These are phyloP conservation scores for Cantharis lateralis DNA, from an alignment of 2,888 invertebrate genomes.

Conservation along the genomic window DNA sequence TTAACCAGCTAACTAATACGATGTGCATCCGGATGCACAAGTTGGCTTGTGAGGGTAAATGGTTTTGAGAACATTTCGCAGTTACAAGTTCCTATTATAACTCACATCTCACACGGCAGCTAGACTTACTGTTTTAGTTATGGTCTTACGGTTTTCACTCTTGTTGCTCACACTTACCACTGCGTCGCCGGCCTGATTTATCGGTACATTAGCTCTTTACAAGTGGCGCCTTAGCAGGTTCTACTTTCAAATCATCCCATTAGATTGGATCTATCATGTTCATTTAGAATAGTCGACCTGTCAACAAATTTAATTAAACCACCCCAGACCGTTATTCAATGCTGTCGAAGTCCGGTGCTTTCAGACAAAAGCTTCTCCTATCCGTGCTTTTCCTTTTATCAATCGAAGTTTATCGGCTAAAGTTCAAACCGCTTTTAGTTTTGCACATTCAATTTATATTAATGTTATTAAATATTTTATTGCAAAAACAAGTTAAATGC, in stretches of 20 bases:
- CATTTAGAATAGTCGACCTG: slow-evolving; percentile 30
- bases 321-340: slow-evolving; percentile 26
- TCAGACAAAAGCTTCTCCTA: slow-evolving; percentile 22
- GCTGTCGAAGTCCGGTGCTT: slow-evolving; percentile 30
- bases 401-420: background rate
- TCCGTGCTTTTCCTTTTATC: slow-evolving; percentile 3
- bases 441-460: background rate
- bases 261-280: slow-evolving; percentile 29
- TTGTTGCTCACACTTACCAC: slow-evolving; percentile 37
- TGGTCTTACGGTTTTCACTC: slow-evolving; percentile 28
- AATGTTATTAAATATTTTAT: background rate
- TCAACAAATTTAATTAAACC: slow-evolving; percentile 32
- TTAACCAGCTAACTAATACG: background rate
- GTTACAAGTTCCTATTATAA: slow-evolving; percentile 13
- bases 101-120: slow-evolving; percentile 18
- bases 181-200: slow-evolving; percentile 42
- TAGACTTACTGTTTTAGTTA: slow-evolving; percentile 25
- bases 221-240: slow-evolving; percentile 33
- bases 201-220: slow-evolving; percentile 44
- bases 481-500: background rate
- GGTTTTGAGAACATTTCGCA: background rate
- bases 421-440: background rate
- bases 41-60: slow-evolving; percentile 2
- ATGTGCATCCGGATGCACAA: background rate
- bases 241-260: slow-evolving; percentile 29